Conservation (phyloP, 2,113 vertebrate species). For the Pygoscelis antarcticus region DNA sequence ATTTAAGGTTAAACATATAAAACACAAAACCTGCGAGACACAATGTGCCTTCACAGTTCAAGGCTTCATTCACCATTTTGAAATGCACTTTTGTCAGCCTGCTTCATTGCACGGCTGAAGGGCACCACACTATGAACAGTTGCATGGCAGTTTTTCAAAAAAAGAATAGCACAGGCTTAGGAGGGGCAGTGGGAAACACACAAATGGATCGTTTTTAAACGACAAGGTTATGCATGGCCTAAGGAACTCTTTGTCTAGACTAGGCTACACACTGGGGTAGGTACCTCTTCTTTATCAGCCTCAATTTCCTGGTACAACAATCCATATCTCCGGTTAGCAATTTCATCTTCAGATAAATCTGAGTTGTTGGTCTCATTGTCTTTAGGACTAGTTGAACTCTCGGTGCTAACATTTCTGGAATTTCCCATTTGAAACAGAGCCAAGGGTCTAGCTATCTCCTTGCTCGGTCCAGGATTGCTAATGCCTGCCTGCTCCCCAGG, state of each 20-base stretch:
- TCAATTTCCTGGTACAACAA: conserved; percentile 93
- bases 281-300: conserved; percentile 94
- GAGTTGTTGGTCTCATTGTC: conserved; percentile 89
- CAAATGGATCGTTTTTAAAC: conserved; percentile 51
- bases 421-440: conserved; percentile 61
- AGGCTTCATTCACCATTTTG: background rate
- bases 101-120: conserved; percentile 31
- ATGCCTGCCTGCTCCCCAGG: background rate
- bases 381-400: conserved; percentile 78
- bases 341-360: conserved; percentile 97
- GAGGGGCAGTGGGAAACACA: conserved; percentile 41
- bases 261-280: conserved; percentile 78
- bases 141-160: conserved; percentile 18
- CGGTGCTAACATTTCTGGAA: conserved; percentile 72
- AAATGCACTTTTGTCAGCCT: conserved; percentile 61
- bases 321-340: conserved; percentile 93
- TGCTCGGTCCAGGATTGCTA: conserved; percentile 20
- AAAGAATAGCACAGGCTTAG: conserved; percentile 14
- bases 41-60: background rate
- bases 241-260: conserved; percentile 78
- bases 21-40: background rate
- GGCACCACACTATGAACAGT: conserved; percentile 43
- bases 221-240: conserved; percentile 74
- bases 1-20: background rate
- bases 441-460: conserved; percentile 58